Evolutionary conservation across 2,888 invertebrate genomes (phyloP).

Genomic region (Notodonta dromedarius): DNA sequence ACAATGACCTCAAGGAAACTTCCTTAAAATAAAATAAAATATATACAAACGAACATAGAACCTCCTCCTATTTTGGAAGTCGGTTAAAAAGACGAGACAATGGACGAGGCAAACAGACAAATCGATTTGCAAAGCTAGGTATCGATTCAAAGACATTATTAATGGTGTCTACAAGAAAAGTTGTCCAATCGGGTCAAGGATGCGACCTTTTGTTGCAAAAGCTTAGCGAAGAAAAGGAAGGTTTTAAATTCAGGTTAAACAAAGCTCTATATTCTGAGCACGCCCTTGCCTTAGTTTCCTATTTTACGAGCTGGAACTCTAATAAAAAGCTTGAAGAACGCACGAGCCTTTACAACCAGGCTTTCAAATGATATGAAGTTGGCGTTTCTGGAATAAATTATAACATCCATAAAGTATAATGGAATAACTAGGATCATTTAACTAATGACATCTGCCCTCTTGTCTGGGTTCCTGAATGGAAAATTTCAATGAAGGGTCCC

Average conservation of each 20-base stretch:
- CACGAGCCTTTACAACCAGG: not conserved
- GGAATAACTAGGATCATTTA: too few species aligned
- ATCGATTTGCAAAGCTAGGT: not conserved
- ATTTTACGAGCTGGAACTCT: not conserved
- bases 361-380: not conserved
- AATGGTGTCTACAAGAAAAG: not conserved
- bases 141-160: not conserved
- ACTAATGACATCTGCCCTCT: too few species aligned
- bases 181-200: not conserved
- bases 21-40: not conserved
- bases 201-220: not conserved
- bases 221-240: not conserved
- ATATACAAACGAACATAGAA: too few species aligned
- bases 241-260: not conserved
- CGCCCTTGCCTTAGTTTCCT: slow-evolving; percentile 4
- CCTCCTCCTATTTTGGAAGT: too few species aligned
- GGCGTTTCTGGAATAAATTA: not conserved
- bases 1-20: not conserved
- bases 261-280: not conserved
- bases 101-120: not conserved
- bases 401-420: not conserved
- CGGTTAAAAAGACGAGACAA: not conserved
- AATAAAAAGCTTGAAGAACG: not conserved
- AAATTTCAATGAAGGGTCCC: too few species aligned
- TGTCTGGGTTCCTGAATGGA: too few species aligned